Base-by-base conservation (phyloP, 2,797 vertebrate genomes). In the Lacerta viridis region DNA sequence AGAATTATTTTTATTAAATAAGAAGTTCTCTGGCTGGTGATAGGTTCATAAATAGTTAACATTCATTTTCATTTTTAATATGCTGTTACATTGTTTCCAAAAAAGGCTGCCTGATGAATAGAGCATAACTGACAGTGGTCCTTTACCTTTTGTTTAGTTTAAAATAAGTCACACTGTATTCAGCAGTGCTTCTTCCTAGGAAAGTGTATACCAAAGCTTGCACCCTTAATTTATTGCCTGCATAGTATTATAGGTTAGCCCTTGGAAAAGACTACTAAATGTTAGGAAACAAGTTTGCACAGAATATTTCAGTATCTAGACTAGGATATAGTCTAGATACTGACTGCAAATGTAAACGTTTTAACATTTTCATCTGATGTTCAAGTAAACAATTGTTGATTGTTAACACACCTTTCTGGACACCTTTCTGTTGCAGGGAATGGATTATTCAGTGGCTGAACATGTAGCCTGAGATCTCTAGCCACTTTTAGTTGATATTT, bases 291-390 rank as follows among this genome's bases (percentile, higher is more conserved):
- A 68, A 69, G 39, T n/a, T 83, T 69, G 27, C 15, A 46, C 23
- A 83, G 29, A 43, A 46, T 4, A 83, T 39, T 55, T 72, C 68
- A 36, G 29, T 50, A 5, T 72, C 59, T 74, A 7, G 33, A 23
- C 5, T 36, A 20, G 43, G 10, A 84, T 74, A 39, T 74, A 39
- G 33, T 33, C 33, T 33, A 33, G 33, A 33, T 33, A 46, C 3
- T 39, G 69, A 59, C 50, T 75, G 33, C 46, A 75, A 59, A 61
- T 55, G 33, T 33, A 74, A 50, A 74, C 1, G 2, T 82, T 11
- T 74, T 72, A 74, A 84, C 33, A 33, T 74, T 84, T 84, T 55
- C 10, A 75, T 72, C 11, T 82, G 36, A 46, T 83, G 27, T 83
- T 20, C 4, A 39, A 83, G 18, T 74, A 9, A 10, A 84, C 25